phyloP scores from a whole-genome alignment of 2,113 vertebrate genomes.

The Rhynchopsitta pachyrhyncha region DNA sequence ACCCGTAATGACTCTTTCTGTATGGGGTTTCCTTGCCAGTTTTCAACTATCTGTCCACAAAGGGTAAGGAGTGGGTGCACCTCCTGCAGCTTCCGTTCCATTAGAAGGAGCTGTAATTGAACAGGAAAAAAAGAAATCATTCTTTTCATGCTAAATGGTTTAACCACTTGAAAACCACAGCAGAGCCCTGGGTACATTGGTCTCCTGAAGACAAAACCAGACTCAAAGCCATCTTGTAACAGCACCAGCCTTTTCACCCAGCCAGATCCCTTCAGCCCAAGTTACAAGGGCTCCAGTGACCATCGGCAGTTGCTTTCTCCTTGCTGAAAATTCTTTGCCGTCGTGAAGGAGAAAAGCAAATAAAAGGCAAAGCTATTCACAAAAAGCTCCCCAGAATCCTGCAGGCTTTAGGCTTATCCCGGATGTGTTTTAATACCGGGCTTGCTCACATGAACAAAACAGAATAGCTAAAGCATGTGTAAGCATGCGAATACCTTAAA shows the following conservation, averaged over 20 bases:
- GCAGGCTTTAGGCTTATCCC: background rate
- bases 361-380: accelerated
- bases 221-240: background rate
- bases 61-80: slow-evolving; percentile 95
- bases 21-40: slow-evolving; percentile 98
- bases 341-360: too few species aligned
- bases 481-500: background rate
- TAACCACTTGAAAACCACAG: background rate
- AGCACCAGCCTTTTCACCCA: background rate
- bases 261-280: background rate
- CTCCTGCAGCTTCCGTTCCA: slow-evolving; percentile 96
- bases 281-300: background rate
- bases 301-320: background rate
- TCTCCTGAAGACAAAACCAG: background rate
- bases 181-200: background rate
- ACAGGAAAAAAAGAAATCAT: background rate
- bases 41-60: slow-evolving; percentile 98
- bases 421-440: background rate
- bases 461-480: background rate
- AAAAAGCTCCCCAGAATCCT: background rate
- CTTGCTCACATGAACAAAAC: background rate
- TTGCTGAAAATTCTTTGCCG: background rate
- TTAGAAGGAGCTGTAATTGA: slow-evolving; percentile 84
- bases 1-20: slow-evolving; percentile 96
- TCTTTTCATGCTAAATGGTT: background rate